phyloP scores from a whole-genome alignment of 1,140 invertebrate species.

The Bombus huntii region DNA sequence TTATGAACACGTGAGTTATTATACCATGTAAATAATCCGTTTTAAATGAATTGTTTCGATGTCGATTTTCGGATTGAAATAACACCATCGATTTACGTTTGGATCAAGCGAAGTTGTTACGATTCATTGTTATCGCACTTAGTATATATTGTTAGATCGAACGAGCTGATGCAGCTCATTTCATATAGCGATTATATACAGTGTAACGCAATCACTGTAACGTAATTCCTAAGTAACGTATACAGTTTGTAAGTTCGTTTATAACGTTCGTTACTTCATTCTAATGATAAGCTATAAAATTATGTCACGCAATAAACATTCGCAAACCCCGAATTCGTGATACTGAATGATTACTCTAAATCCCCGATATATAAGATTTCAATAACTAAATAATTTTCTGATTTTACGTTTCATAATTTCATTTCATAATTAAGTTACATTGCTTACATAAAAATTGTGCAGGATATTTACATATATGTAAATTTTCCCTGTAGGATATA shows the following conservation, averaged over 20 bases:
- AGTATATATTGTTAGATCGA: conserved; percentile 26
- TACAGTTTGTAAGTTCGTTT: conserved; percentile 45
- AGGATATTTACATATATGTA: background rate
- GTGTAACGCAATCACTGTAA: conserved; percentile 5
- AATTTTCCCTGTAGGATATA: background rate
- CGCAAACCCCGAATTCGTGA: conserved; percentile 17
- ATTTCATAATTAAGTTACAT: background rate
- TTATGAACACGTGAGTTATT: background rate
- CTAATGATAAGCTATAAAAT: conserved; percentile 28
- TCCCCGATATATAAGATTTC: too few relatives aligned
- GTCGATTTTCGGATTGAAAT: background rate
- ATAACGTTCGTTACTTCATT: conserved; percentile 41
- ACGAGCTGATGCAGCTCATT: background rate
- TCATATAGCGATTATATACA: conserved; percentile 5
- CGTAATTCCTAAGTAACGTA: conserved; percentile 23
- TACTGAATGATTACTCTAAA: background rate
- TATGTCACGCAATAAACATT: conserved; percentile 50
- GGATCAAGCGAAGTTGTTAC: conserved; percentile 39
- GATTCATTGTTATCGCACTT: conserved; percentile 45
- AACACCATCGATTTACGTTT: conserved; percentile 2
- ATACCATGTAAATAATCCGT: conserved; percentile 22
- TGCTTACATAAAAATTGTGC: too few relatives aligned
- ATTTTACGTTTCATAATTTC: background rate
- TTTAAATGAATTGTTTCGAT: conserved; percentile 6
- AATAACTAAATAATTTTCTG: background rate